Conservation (phyloP, 2,888 invertebrate genomes). For the Neria commutata region DNA sequence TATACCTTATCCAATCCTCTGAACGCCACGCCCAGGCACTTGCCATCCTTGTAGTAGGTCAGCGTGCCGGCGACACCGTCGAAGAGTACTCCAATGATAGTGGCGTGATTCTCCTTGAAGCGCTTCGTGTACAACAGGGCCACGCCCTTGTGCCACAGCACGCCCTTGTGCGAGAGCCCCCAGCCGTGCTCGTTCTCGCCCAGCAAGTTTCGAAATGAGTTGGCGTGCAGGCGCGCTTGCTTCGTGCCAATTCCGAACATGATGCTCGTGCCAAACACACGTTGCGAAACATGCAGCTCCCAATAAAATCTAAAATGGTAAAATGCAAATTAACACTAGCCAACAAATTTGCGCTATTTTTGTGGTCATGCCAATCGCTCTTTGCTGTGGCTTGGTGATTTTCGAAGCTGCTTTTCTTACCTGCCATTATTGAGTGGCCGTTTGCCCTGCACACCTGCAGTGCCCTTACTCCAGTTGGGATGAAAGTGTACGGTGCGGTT, state of each 20-base stretch:
- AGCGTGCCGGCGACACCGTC: slow-evolving; percentile 73
- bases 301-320: no score
- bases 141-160: slow-evolving; percentile 71
- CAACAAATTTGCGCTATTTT: no score
- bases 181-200: slow-evolving; percentile 75
- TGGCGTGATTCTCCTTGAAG: slow-evolving; percentile 73
- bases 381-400: no score
- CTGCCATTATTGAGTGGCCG: slow-evolving; percentile 69
- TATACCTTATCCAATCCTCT: slow-evolving; percentile 66
- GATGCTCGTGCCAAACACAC: slow-evolving; percentile 76
- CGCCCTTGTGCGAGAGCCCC: slow-evolving; percentile 77
- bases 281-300: slow-evolving; percentile 69
- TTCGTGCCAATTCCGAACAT: slow-evolving; percentile 73
- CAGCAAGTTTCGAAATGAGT: slow-evolving; percentile 72
- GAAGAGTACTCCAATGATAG: slow-evolving; percentile 71
- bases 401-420: no score
- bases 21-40: slow-evolving; percentile 74
- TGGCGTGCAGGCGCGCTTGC: slow-evolving; percentile 68
- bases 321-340: no score
- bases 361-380: no score
- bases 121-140: slow-evolving; percentile 71
- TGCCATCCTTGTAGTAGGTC: slow-evolving; percentile 74
- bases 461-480: slow-evolving; percentile 74
- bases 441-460: slow-evolving; percentile 73
- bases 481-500: slow-evolving; percentile 72